Base-by-base conservation (phyloP, 2,888 invertebrate genomes). In the Dolichomitus sp. region DNA sequence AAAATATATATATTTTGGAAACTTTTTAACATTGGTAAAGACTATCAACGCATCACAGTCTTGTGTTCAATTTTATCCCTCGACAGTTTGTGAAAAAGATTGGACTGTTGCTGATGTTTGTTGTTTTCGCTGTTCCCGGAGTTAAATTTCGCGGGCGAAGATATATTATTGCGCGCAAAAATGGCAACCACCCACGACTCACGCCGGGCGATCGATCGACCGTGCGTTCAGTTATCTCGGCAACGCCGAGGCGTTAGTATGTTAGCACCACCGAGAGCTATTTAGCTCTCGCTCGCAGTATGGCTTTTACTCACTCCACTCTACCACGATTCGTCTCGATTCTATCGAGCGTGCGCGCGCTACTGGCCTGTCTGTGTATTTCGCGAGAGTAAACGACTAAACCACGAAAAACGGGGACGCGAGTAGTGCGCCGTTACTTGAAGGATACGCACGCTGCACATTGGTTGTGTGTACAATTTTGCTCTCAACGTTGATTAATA, bases 151-250 rank as follows among this genome's bases (percentile, higher is more conserved):
- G 17, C 61, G 48, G 9, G 70, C 27, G 42, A 70, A 59, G 45
- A 52, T 54, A 57, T 33, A 48, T 73, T 73, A 73, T 61, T 73
- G 72, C 50, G 61, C 52, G 69, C 48, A 74, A 84, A 84, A 80
- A 81, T 83, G 79, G 79, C 68, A 83, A 73, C 85, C 81, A 81
- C 83, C 80, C 80, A 86, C 83, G 70, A 73, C 74, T 66, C 52
- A 40, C 42, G 74, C 80, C 85, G 80, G 70, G 65, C 78, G 78
- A 84, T 85, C 84, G 84, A 84, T 82, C 75, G 81, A 52, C 50
- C 27, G 23, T 33, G 52, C 79, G 63, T 77, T 80, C 59, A 74
- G 80, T 83, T 83, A 80, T 83, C 83, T 80, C 77, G 76, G 68
- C 54, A 77, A 68, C 76, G 83, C 63, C 73, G 73, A 50, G 81